Base-by-base conservation (phyloP, 2,797 vertebrate species). In the Microhierax caerulescens region DNA sequence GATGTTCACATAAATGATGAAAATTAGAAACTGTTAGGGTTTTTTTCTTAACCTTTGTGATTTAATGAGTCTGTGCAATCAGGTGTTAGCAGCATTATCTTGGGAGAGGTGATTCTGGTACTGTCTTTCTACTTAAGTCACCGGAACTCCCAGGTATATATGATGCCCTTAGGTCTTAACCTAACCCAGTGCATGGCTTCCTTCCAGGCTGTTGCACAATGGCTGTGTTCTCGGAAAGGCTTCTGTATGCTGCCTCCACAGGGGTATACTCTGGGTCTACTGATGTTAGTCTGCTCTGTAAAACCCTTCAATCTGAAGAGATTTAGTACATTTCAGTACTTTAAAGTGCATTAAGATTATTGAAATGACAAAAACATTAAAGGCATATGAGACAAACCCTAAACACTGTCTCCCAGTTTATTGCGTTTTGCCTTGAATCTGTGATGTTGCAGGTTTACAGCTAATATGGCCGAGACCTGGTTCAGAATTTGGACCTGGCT, bases 381-480 rank as follows among this genome's bases (percentile, higher is more conserved):
- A 32, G 18, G 10, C 21, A 19, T 51, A 59, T 47, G 37, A 63
- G 19, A 56, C 16, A 25, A 74, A 3, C 6, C 10, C 12, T 34
- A 22, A 79, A 92, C 82, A 28, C 3, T 60, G 0, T 24, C 21
- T 72, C 16, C 18, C 32, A 43, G 22, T 9, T 23, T 41, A 8
- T 32, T 74, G 23, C 8, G 48, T 77, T 94, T 87, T 84, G 9
- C 53, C 34, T 11, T 45, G 22, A 61, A 79, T 45, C 51, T 59
- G 37, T 50, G n/a, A 85, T 65, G 20, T 8, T 56, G n/a, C 28
- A 68, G 34, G 3, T 61, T 86, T 84, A 30, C 37, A 84, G 56
- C 15, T 53, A 56, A 64, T 0, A 0, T 30, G 28, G 12, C 25
- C 65, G 41, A 69, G 43, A 73, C 10, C 12, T 80, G 7, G 11